Percentiles rank a stretch among this genome's conserved stretches.
Conservation (phyloP, 2,113 vertebrate species). For the Aspiorhynchus laticeps region DNA sequence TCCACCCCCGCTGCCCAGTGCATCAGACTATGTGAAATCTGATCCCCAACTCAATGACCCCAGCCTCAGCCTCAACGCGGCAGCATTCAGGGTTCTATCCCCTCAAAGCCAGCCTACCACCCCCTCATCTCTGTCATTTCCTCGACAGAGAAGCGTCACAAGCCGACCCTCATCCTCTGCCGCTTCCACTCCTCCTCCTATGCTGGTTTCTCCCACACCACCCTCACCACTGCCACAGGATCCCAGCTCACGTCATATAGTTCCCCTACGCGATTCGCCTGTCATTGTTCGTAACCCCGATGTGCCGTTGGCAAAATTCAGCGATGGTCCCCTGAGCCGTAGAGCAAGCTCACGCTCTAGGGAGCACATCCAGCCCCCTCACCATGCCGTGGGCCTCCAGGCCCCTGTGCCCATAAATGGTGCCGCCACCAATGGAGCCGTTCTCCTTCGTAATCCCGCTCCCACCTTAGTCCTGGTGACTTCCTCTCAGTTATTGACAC, state of each 20-base stretch:
- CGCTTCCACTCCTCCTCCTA: conserved; percentile 79
- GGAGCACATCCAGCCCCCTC: conserved; percentile 71
- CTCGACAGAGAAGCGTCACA: conserved; percentile 74
- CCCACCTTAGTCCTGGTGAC: conserved; percentile 76
- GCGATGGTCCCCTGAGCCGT: conserved; percentile 75
- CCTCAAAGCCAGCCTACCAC: conserved; percentile 81
- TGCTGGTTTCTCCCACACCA: conserved; percentile 82
- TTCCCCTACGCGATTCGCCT: conserved; percentile 86
- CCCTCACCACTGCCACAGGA: conserved; percentile 84
- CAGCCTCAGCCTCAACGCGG: conserved; percentile 61
- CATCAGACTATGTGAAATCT: conserved; percentile 71
- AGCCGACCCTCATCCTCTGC: conserved; percentile 77
- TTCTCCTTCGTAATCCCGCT: conserved; percentile 73
- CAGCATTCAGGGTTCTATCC: conserved; percentile 81
- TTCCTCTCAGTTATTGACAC: conserved; percentile 71
- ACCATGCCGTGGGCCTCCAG: conserved; percentile 76
- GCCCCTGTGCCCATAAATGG: conserved; percentile 89
- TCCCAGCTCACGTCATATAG: conserved; percentile 83
- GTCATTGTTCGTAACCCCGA: conserved; percentile 92
- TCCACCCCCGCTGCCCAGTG: conserved; percentile 60
- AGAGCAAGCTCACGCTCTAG: conserved; percentile 64
- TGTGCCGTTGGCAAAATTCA: conserved; percentile 88
- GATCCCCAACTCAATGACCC: conserved; percentile 70
- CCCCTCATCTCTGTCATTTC: conserved; percentile 70
- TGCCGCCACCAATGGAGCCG: conserved; percentile 73